Evolutionary conservation across 2,888 invertebrate species (phyloP).

Genomic region (Axea sp.): DNA sequence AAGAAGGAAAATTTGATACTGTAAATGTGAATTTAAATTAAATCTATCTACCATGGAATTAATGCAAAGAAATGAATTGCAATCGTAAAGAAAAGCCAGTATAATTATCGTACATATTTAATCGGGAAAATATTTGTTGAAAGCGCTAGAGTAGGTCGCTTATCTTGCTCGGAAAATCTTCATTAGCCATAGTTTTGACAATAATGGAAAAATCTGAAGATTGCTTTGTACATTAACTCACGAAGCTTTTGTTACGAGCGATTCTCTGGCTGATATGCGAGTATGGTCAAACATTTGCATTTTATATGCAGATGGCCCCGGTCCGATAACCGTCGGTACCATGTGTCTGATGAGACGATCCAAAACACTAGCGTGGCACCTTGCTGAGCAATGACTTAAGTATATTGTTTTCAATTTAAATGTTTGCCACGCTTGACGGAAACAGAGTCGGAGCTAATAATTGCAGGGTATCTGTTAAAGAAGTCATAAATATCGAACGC

Average conservation of each 20-base stretch:
- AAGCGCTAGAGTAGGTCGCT: constrained; percentile 6
- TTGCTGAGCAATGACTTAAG: constrained; percentile 60
- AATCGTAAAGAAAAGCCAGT: constrained; percentile 1
- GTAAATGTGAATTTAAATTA: no score
- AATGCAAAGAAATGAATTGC: neutral
- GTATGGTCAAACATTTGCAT: constrained; percentile 65
- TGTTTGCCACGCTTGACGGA: constrained; percentile 54
- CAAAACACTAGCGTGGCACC: constrained; percentile 61
- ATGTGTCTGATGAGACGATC: constrained; percentile 54
- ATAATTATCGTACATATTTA: constrained; percentile 27
- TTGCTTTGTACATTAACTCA: constrained; percentile 41
- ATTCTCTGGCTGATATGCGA: constrained; percentile 47
- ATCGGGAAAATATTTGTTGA: constrained; percentile 33
- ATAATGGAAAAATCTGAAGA: constrained; percentile 42
- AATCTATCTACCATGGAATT: no score
- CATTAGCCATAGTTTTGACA: constrained; percentile 46
- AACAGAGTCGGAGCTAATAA: constrained; percentile 44
- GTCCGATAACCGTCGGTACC: constrained; percentile 53
- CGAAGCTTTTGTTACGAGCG: constrained; percentile 46
- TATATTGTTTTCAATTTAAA: constrained; percentile 56
- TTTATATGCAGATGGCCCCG: constrained; percentile 67
- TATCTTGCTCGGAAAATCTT: constrained; percentile 44
- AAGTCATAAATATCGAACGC: constrained; percentile 55
- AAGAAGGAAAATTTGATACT: no score
- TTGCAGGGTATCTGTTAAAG: constrained; percentile 54